These are phyloP conservation scores for Margaritifera margaritifera DNA, from an alignment of 2,888 invertebrate species.

Conservation along the genomic window DNA sequence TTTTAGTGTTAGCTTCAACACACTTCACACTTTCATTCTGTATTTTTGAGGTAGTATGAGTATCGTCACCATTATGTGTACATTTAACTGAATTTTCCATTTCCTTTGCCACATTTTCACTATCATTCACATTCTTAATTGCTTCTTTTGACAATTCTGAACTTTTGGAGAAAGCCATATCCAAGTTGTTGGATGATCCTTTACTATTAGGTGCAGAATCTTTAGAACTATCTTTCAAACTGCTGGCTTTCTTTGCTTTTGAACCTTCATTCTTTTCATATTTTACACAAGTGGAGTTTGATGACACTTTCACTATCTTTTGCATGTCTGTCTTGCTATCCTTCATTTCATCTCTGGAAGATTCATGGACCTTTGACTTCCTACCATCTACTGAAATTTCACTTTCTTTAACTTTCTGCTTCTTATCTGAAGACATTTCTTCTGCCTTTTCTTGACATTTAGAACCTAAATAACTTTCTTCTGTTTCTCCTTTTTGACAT, in stretches of 20 bases:
- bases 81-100: neutral
- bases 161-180: too few relatives aligned
- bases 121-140: neutral
- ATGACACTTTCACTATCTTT: conserved; percentile 3
- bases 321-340: neutral
- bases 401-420: too few relatives aligned
- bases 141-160: neutral
- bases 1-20: neutral
- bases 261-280: neutral
- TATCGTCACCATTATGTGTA: neutral
- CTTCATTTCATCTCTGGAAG: too few relatives aligned
- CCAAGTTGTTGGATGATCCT: neutral
- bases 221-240: neutral
- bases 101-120: neutral
- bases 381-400: too few relatives aligned
- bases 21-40: neutral
- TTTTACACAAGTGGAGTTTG: neutral
- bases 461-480: too few relatives aligned
- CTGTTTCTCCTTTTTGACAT: too few relatives aligned
- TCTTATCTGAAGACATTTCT: too few relatives aligned
- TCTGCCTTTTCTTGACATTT: too few relatives aligned
- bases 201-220: neutral
- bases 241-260: conserved; percentile 1
- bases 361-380: too few relatives aligned
- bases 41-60: neutral